Percentiles rank a stretch among this genome's conserved stretches.
These are phyloP conservation scores for Anarrhichthys ocellatus DNA, from an alignment of 2,113 vertebrate genomes.

Conservation along the genomic window DNA sequence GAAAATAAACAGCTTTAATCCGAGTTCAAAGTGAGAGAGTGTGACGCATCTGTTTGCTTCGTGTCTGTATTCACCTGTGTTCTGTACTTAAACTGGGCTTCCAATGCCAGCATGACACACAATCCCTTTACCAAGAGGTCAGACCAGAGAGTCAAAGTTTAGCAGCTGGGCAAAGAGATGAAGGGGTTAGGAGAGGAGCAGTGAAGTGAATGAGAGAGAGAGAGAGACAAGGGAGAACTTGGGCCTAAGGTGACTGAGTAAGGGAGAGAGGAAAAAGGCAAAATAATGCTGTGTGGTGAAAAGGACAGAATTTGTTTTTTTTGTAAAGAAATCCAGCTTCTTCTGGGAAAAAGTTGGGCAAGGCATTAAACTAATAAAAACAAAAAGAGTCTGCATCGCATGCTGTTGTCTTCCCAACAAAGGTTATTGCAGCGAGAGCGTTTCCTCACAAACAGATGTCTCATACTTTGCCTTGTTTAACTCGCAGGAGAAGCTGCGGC, in stretches of 20 bases:
- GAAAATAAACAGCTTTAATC: slow-evolving; percentile 62
- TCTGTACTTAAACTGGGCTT: slow-evolving; percentile 56
- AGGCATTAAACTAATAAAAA: too few species aligned
- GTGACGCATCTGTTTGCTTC: slow-evolving; percentile 72
- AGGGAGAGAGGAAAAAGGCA: not conserved
- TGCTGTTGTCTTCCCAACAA: too few species aligned
- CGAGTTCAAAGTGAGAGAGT: slow-evolving; percentile 51
- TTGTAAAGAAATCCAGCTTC: too few species aligned
- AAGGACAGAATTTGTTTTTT: too few species aligned
- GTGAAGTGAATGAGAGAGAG: not conserved
- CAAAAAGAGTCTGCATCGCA: too few species aligned
- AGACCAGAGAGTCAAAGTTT: slow-evolving; percentile 1
- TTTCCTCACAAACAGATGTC: too few species aligned
- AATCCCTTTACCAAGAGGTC: not conserved
- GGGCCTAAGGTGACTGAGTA: not conserved
- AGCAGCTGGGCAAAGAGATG: not conserved
- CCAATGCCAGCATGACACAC: slow-evolving; percentile 4
- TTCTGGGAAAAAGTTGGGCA: too few species aligned
- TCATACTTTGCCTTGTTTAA: too few species aligned
- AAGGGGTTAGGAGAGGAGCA: not conserved
- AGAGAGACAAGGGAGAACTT: not conserved
- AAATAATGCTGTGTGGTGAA: not conserved
- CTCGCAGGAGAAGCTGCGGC: too few species aligned
- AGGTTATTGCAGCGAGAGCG: too few species aligned
- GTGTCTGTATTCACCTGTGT: slow-evolving; percentile 66